Base-by-base conservation (phyloP, 1,140 invertebrate species). In the Diorhabda carinulata region DNA sequence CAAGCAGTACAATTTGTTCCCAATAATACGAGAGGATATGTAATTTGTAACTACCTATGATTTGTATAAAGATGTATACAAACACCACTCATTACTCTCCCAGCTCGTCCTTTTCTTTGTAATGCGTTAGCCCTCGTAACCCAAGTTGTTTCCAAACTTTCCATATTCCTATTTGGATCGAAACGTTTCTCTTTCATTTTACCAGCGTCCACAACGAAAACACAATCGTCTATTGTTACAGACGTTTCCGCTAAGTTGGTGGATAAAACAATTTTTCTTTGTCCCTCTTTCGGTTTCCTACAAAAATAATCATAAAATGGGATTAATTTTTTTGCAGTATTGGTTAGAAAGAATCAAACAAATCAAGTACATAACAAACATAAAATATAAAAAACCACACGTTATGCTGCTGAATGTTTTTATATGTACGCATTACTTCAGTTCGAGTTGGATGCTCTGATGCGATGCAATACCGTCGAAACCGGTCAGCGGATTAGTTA, bases 221-320 rank as follows among this genome's bases (percentile, higher is more conserved):
- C 91, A 74, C 96, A 94, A 81, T 97, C 95, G 79, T 96, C 92
- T 72, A 98, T 95, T 5, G 95, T 98, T 2, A 98, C 87, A 25
- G 94, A 95, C 0, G 95, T 97, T 82, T 98, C 96, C 0, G 95
- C 95, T 67, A 98, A 94, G 79, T 97, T 97, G 0, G 96, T 98
- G 2, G 94, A 92, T 0, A 98, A 82, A 44, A 98, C 92, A 44
- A 97, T 93, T 84, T 96, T 96, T 43, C 94, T 83, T 10, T 87
- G 85, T 2, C 91, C 91, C 2, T 83, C 75, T 61, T 88, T 88
- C 4, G 90, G 86, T 78, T 88, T 90, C 73, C 88, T 88, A 72
- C 87, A 85, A 73, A 25, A 25, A 25, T 1, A 25, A 25, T 25
- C 25, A 25, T 25, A 25, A 25, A 25, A 25, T 1, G 25, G 25